Evolutionary conservation across 2,888 invertebrate genomes (phyloP), one percentile per base, ranked within the genome.

Genomic region (Callinectes sapidus): DNA sequence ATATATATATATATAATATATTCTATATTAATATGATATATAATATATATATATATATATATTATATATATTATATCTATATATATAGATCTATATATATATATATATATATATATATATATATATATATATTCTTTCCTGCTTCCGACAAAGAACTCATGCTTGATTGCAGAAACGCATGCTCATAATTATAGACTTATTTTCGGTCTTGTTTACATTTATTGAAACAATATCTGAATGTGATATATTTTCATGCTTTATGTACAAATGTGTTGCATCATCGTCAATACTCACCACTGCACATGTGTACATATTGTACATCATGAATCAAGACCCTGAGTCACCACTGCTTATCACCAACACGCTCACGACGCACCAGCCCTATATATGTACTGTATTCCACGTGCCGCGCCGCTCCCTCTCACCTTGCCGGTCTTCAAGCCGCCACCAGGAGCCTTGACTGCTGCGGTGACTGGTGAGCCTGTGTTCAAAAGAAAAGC

Each of bases 51-150:
- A 89, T 77, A 91, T 81, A 90, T 81, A 90, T 81, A 90, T 81
- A 90, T 54, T 81, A 81, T 91, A 91, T 87, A 87, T 87, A 87
- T 87, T 91, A 91, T 87, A 87, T 87, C 66, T 87, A 91, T 35
- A 86, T 87, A 91, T 87, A 91, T 61, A 91, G 87, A 86, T 55
- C 55, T 87, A 55, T 77, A 86, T 66, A 61, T 91, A 86, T 71
- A 86, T 54, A 90, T 90, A 81, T 90, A 90, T 90, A 90, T 90
- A 90, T 90, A 90, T 90, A 90, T 77, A 90, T 90, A 90, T 90
- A 90, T 90, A 90, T 87, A 87, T 87, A 16, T 42, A 18, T 18
- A 6, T 87, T 18, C 14, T 35, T 18, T 35, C 8, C 14, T 35
- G 14, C 81, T 35, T 35, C 32, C 35, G 16, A 35, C 35, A 81